Conservation (phyloP, 2,113 vertebrate genomes). For the Varanus komodoensis region DNA sequence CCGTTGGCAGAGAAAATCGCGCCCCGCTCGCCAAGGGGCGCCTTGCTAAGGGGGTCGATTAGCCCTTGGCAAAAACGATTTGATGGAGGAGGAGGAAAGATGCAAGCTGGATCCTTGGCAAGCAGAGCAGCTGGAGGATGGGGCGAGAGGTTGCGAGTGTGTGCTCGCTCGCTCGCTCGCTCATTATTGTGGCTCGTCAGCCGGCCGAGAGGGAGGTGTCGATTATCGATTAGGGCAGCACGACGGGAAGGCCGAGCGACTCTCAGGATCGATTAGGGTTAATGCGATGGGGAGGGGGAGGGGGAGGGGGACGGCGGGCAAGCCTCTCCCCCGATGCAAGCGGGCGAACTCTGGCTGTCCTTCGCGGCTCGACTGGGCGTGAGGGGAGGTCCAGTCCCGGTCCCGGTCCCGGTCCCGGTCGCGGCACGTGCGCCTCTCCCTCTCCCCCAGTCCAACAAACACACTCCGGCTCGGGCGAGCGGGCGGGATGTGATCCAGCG, state of each 20-base stretch:
- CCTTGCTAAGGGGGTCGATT: neutral
- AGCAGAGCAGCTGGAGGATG: neutral
- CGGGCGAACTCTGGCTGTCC: neutral
- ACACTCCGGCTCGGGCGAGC: neutral
- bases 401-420: neutral
- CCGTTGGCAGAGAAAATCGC: neutral
- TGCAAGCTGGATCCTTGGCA: neutral
- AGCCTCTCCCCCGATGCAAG: neutral
- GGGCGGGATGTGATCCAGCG: neutral
- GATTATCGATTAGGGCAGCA: too few relatives aligned
- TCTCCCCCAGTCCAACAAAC: neutral
- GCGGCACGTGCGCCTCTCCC: conserved; percentile 12
- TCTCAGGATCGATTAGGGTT: neutral
- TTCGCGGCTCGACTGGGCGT: neutral
- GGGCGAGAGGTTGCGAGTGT: neutral
- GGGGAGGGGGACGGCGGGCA: neutral
- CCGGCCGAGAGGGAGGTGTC: neutral
- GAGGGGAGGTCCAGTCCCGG: neutral
- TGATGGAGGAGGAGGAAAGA: neutral
- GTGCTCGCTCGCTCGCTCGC: too few relatives aligned
- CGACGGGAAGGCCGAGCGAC: neutral
- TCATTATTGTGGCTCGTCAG: neutral
- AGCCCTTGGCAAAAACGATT: neutral
- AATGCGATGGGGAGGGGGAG: neutral
- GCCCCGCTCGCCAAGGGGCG: neutral